These are phyloP conservation scores for Tragelaphus strepsiceros DNA, from an alignment of 2,113 vertebrate species.

Conservation along the genomic window DNA sequence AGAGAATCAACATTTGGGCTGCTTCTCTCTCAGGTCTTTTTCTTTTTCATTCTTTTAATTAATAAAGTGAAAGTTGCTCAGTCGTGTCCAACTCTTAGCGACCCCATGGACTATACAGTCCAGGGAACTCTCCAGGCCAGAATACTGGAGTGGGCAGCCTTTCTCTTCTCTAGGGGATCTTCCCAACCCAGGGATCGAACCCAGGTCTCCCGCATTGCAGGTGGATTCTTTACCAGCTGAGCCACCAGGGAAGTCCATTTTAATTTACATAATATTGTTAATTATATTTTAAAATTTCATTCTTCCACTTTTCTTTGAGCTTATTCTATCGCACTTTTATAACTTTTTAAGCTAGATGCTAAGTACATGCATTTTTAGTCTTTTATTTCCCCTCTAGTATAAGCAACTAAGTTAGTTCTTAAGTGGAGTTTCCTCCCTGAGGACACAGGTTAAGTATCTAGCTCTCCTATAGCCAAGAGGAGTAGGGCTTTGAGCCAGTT, in stretches of 20 bases:
- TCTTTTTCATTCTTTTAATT: background rate
- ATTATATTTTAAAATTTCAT: background rate
- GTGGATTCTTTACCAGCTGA: background rate
- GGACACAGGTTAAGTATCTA: background rate
- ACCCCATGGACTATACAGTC: background rate
- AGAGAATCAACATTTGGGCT: background rate
- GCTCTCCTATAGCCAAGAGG: background rate
- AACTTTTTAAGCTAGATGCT: background rate
- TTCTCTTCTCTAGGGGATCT: background rate
- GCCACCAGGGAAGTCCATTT: background rate
- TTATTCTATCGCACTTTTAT: background rate
- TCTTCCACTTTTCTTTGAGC: background rate
- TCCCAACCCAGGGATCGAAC: background rate
- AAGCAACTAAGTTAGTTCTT: background rate
- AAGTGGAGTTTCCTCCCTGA: background rate
- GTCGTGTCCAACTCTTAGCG: background rate
- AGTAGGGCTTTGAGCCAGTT: background rate
- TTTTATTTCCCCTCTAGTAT: background rate
- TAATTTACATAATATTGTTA: background rate
- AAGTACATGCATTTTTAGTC: background rate
- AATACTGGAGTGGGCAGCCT: background rate
- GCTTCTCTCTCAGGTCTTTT: background rate
- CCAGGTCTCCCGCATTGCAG: background rate
- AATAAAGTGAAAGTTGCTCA: background rate
- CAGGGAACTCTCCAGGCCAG: background rate